A percentile compares a stretch with the other conserved stretches of the same genome.
Conservation (phyloP, 2,797 vertebrate species). For the Neostethus bicornis region DNA sequence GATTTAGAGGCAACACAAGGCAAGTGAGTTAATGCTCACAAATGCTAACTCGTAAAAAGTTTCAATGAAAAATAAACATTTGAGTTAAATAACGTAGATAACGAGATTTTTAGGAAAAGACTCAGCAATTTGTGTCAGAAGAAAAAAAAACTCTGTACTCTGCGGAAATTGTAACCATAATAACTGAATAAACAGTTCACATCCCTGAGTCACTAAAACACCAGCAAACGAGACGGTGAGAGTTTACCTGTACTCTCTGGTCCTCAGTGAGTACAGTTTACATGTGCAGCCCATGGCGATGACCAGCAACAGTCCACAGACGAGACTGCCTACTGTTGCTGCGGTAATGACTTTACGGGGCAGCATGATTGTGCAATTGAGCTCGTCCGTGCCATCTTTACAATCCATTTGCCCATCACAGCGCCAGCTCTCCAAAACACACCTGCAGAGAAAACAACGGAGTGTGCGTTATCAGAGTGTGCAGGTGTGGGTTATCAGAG, state of each 20-base stretch:
- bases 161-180: too few relatives aligned
- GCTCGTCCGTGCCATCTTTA: constrained; percentile 87
- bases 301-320: constrained; percentile 90
- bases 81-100: too few relatives aligned
- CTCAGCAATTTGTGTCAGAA: too few relatives aligned
- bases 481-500: too few relatives aligned
- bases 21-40: too few relatives aligned
- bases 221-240: too few relatives aligned
- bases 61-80: too few relatives aligned
- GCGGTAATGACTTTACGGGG: constrained; percentile 93
- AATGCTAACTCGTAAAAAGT: too few relatives aligned
- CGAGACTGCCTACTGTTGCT: constrained; percentile 89
- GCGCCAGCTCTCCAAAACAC: constrained; percentile 92
- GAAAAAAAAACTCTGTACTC: too few relatives aligned
- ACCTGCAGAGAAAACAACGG: constrained; percentile 62
- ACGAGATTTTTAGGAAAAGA: too few relatives aligned
- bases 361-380: constrained; percentile 84
- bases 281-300: constrained; percentile 93
- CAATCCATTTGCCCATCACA: constrained; percentile 93
- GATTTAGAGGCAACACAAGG: constrained; percentile 5
- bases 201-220: too few relatives aligned
- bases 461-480: constrained; percentile 1
- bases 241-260: constrained; percentile 89
- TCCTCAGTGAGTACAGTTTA: constrained; percentile 90
- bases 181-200: too few relatives aligned